Evolutionary conservation across 1,140 invertebrate species (phyloP), one percentile per base, ranked within the genome.

Genomic region (Cecropterus lyciades): DNA sequence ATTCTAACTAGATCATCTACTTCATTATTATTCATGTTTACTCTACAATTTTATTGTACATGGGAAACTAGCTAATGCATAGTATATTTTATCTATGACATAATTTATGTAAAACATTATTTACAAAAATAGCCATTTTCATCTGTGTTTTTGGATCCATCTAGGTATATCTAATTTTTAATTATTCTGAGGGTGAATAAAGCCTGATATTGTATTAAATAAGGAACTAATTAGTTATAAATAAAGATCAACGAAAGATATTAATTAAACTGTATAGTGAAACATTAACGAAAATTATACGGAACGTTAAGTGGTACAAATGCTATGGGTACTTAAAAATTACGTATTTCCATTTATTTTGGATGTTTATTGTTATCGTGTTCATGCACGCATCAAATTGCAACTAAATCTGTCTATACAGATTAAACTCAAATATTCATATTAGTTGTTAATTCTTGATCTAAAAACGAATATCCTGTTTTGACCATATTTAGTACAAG

Each of bases 41-140:
- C 59, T 84, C 89, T 89, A 91, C 85, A 87, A 89, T 91, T 91
- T 90, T 90, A 89, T 89, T 89, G 86, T 91, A 91, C 89, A 91
- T 88, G 88, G 79, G 87, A 86, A 89, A 82, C 89, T 91, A 91
- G 65, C 87, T 87, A 89, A 81, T 80, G 85, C 85, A 89, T 87
- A 60, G 43, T 60, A 88, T 81, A 84, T n/a, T 90, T 84, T 81
- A 82, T 82, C 80, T 86, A 89, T 86, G 82, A 85, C 83, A 89
- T 87, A 89, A 87, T 86, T 88, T 86, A 88, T 86, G 85, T 89
- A 86, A 89, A 86, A 87, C 65, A 71, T 84, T 91, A 91, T 91
- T 91, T 91, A 91, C 89, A 91, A 91, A 89, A 91, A 89, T 91
- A 90, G 86, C 85, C 87, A 85, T 78, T 84, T 82, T 80, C 69